Percentiles rank a stretch among this genome's conserved stretches.
Evolutionary conservation across 2,888 invertebrate species (phyloP).

Genomic region (Lepas anatifera): DNA sequence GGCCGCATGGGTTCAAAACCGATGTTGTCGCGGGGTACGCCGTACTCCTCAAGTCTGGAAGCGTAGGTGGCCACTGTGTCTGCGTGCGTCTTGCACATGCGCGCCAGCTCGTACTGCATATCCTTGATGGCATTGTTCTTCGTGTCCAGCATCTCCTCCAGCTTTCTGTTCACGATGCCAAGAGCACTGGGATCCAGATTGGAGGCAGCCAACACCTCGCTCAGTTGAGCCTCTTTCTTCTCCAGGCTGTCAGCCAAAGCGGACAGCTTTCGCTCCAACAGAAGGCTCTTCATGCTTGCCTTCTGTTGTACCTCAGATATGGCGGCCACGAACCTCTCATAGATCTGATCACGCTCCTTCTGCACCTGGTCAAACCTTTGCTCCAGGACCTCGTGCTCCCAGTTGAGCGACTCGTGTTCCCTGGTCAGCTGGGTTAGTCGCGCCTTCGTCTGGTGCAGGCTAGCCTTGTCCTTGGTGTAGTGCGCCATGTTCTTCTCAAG

Average conservation of each 20-base stretch:
- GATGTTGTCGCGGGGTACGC: constrained; percentile 64
- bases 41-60: constrained; percentile 60
- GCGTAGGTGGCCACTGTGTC: constrained; percentile 68
- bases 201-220: constrained; percentile 46
- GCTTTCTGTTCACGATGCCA: constrained; percentile 41
- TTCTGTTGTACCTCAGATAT: constrained; percentile 79
- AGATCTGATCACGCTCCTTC: constrained; percentile 63
- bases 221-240: constrained; percentile 28
- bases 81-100: constrained; percentile 71
- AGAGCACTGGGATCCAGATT: constrained; percentile 43
- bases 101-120: constrained; percentile 66
- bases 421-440: constrained; percentile 24
- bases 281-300: constrained; percentile 63
- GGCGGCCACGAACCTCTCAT: constrained; percentile 63
- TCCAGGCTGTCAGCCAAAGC: constrained; percentile 31
- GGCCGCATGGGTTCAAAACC: constrained; percentile 58
- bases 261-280: constrained; percentile 61
- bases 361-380: constrained; percentile 58
- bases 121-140: constrained; percentile 74
- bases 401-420: constrained; percentile 46
- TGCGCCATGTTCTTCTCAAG: constrained; percentile 63
- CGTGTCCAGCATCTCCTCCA: constrained; percentile 48
- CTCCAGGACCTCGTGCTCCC: constrained; percentile 55
- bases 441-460: constrained; percentile 35
- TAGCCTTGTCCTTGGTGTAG: constrained; percentile 71